These are phyloP conservation scores for Agrypnus murinus DNA, from an alignment of 2,888 invertebrate genomes.

Conservation along the genomic window DNA sequence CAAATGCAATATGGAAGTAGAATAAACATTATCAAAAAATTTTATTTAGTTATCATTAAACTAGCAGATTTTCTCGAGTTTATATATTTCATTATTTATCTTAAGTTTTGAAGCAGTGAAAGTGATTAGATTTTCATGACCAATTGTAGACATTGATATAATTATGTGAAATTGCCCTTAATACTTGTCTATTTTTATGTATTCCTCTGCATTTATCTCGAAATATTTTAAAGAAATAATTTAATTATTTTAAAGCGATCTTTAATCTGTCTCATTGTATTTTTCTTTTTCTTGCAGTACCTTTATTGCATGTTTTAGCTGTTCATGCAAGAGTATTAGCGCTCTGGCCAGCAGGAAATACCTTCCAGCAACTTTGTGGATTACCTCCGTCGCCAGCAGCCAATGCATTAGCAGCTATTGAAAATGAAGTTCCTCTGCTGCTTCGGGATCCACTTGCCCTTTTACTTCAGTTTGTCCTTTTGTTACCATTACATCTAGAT, in stretches of 20 bases:
- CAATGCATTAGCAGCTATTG: slow-evolving; percentile 67
- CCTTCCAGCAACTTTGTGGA: slow-evolving; percentile 73
- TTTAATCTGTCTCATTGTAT: not conserved
- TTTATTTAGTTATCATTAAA: too few relatives aligned
- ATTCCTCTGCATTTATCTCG: too few relatives aligned
- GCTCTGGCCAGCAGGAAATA: slow-evolving; percentile 75
- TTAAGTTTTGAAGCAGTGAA: too few relatives aligned
- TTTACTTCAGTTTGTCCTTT: slow-evolving; percentile 88
- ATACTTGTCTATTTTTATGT: too few relatives aligned
- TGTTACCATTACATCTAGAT: slow-evolving; percentile 89
- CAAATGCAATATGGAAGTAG: too few relatives aligned
- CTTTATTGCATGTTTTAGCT: slow-evolving; percentile 90
- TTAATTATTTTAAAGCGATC: too few relatives aligned
- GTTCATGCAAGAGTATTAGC: slow-evolving; percentile 87
- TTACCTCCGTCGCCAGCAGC: slow-evolving; percentile 64
- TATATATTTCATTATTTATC: too few relatives aligned
- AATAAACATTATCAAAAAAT: too few relatives aligned
- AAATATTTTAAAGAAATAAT: not conserved
- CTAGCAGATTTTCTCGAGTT: too few relatives aligned
- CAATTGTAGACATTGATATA: too few relatives aligned
- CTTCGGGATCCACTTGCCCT: slow-evolving; percentile 90
- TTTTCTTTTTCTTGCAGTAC: slow-evolving; percentile 76
- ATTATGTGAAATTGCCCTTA: too few relatives aligned
- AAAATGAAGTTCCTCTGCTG: slow-evolving; percentile 86
- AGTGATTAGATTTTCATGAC: too few relatives aligned